These are phyloP conservation scores for Hololepta plana DNA, from an alignment of 2,888 invertebrate species.

Conservation along the genomic window DNA sequence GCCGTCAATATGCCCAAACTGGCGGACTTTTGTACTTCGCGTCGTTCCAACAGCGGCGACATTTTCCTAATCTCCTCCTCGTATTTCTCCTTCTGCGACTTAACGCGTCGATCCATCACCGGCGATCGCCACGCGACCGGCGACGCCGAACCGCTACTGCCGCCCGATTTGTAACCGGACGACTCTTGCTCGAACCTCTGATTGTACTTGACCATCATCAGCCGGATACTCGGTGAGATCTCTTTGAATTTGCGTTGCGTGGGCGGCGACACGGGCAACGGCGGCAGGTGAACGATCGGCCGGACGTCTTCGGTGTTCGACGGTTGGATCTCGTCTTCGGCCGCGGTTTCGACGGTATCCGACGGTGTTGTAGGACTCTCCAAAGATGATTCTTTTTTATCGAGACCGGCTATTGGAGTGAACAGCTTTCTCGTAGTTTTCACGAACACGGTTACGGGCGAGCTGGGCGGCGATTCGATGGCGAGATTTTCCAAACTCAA, in stretches of 20 bases:
- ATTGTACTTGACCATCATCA: constrained; percentile 50
- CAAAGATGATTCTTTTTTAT: constrained; percentile 11
- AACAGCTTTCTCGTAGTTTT: constrained; percentile 68
- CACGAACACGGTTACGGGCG: constrained; percentile 46
- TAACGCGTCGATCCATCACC: constrained; percentile 36
- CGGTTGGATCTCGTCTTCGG: constrained; percentile 6
- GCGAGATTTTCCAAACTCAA: constrained; percentile 9
- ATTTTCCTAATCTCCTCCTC: constrained; percentile 27
- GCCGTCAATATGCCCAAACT: constrained; percentile 28
- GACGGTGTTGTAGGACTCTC: constrained; percentile 7
- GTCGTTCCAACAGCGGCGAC: constrained; percentile 24
- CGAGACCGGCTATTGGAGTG: constrained; percentile 27
- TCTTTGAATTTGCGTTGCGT: constrained; percentile 40
- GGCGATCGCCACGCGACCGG: constrained; percentile 47
- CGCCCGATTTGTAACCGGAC: constrained; percentile 18
- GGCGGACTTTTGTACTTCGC: constrained; percentile 46
- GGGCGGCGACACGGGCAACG: constrained; percentile 39
- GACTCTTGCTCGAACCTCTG: constrained; percentile 40
- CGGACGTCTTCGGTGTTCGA: constrained; percentile 4
- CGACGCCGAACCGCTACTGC: constrained; percentile 45
- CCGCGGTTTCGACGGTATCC: constrained; percentile 6
- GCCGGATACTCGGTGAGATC: constrained; percentile 47
- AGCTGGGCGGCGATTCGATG: constrained; percentile 11
- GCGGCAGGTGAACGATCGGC: constrained; percentile 25
- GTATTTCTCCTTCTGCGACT: constrained; percentile 31